phyloP scores from a whole-genome alignment of 2,797 vertebrate species.

The Cyclopterus lumpus region DNA sequence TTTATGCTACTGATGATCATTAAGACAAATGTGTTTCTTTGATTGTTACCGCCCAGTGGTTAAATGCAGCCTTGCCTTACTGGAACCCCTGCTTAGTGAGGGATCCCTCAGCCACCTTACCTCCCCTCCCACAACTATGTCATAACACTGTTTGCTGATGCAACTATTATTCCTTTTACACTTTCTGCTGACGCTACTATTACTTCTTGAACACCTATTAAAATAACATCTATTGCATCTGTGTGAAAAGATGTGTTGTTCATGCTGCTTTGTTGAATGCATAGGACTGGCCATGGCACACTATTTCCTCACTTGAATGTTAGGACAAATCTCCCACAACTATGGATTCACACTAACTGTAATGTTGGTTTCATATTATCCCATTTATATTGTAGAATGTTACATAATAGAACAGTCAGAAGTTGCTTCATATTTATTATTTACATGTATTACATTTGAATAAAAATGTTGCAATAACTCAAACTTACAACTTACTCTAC shows the following conservation, averaged over 20 bases:
- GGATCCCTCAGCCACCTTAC: slow-evolving; percentile 77
- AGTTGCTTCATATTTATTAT: background rate
- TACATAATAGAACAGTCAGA: background rate
- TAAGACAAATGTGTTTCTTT: slow-evolving; percentile 74
- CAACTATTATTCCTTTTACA: slow-evolving; percentile 87
- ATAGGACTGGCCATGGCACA: background rate
- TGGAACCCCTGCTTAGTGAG: slow-evolving; percentile 84
- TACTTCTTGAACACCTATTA: slow-evolving; percentile 88
- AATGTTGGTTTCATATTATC: background rate
- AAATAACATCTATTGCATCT: slow-evolving; percentile 82
- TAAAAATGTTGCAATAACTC: background rate
- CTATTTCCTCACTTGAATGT: background rate
- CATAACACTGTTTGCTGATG: slow-evolving; percentile 89
- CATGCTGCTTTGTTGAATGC: slow-evolving; percentile 16
- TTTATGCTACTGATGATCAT: slow-evolving; percentile 80
- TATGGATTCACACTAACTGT: background rate
- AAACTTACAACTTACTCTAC: background rate
- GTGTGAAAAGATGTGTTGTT: slow-evolving; percentile 44
- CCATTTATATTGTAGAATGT: background rate
- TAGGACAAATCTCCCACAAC: background rate
- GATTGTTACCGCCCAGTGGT: slow-evolving; percentile 84
- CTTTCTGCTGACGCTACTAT: slow-evolving; percentile 86
- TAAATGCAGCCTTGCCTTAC: slow-evolving; percentile 88
- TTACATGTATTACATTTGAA: background rate
- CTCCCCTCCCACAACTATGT: slow-evolving; percentile 78